Conservation (phyloP, 2,113 vertebrate genomes). For the Corythornis cristatus region DNA sequence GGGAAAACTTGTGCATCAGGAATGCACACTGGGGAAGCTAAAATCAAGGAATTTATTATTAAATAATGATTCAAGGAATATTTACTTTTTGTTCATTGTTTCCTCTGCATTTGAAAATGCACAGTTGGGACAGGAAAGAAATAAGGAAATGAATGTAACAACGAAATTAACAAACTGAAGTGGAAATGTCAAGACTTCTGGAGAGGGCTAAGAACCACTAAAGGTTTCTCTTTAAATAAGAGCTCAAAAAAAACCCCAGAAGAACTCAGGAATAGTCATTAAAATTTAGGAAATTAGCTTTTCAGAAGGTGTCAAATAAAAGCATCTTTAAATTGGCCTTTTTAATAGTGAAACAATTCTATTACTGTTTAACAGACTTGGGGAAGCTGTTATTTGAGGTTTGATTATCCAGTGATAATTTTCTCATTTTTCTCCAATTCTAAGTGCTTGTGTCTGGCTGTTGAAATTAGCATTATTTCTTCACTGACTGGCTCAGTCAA, state of each 20-base stretch:
- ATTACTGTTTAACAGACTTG: neutral
- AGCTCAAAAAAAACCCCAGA: too few relatives aligned
- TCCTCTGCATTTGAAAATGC: neutral
- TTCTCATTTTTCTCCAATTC: neutral
- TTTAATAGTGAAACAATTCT: neutral
- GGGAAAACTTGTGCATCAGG: neutral
- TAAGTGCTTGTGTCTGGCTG: neutral
- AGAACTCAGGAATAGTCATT: neutral
- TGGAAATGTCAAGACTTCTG: neutral
- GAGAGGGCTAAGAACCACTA: neutral
- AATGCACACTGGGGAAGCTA: neutral
- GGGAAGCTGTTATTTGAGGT: neutral
- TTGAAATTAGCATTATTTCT: neutral
- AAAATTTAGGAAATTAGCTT: neutral
- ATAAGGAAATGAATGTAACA: neutral
- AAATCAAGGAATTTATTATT: neutral
- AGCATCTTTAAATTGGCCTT: neutral
- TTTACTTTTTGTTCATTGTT: neutral
- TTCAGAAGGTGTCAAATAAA: neutral
- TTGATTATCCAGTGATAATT: neutral
- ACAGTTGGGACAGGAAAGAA: neutral
- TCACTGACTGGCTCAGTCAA: neutral
- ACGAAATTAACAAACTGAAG: neutral
- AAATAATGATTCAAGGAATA: neutral
- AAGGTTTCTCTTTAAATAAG: neutral